Evolutionary conservation across 2,113 vertebrate species (phyloP), one percentile per base, ranked within the genome.

Genomic region (Xenopus borealis): DNA sequence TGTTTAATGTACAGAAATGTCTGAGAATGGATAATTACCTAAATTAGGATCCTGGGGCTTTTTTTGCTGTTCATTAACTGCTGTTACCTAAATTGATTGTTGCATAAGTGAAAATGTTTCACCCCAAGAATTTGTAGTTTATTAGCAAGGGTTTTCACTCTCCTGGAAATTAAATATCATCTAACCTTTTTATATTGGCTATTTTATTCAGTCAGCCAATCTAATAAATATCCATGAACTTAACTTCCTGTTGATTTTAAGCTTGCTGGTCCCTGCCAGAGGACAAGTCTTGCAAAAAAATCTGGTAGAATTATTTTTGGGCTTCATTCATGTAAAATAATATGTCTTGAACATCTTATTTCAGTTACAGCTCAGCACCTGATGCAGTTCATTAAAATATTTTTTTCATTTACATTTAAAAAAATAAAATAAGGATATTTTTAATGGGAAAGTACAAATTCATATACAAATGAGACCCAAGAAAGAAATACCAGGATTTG

Each of bases 161-260:
- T 65, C 71, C 62, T 52, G 71, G 62, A 65, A 57, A 61, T 61
- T 40, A 17, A 75, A 12, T 67, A 17, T 17, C 53, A 13, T 19
- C 13, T 67, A 40, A 53, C 64, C 62, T 52, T 50, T 20, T 30
- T 40, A 68, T 75, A 20, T 40, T n/a, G 17, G 17, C 23, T 61
- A 58, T 17, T 58, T 10, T 55, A 14, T 44, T 50, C 53, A 13
- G 40, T 9, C 14, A 61, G 67, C 45, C 11, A 20, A 68, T 65
- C 6, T 67, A 50, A 75, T 75, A 68, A 75, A 75, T 75, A 75
- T 75, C 61, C 57, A 75, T 75, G 72, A 13, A 12, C 9, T 20
- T 74, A 27, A 27, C 17, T 72, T 73, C 50, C 50, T 58, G 63
- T 73, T 57, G 52, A 16, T 67, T 67, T 23, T 73, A 45, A 17